Percentiles rank a stretch among this genome's conserved stretches.
These are phyloP conservation scores for Gavialis gangeticus DNA, from an alignment of 2,113 vertebrate genomes.

Conservation along the genomic window DNA sequence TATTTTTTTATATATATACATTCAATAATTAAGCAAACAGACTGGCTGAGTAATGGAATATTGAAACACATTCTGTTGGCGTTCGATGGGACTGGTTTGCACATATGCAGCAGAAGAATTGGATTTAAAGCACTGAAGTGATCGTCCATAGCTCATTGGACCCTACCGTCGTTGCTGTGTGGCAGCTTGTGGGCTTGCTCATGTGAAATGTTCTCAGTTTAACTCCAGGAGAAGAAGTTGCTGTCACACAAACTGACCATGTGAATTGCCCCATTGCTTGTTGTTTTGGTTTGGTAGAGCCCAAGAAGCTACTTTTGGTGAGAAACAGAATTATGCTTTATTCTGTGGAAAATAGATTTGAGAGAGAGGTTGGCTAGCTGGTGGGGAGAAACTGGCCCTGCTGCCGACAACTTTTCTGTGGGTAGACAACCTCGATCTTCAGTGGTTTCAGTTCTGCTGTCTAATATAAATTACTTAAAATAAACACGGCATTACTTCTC, in stretches of 20 bases:
- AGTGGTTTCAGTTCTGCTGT: not conserved
- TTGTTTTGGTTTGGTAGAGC: not conserved
- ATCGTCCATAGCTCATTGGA: too few relatives aligned
- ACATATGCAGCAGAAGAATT: not conserved
- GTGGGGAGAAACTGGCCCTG: not conserved
- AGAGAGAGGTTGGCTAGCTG: not conserved
- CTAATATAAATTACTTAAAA: not conserved
- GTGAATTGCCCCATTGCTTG: not conserved
- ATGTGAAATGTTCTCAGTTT: not conserved
- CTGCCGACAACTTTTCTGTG: not conserved
- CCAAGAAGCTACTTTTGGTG: not conserved
- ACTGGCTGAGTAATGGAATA: not conserved
- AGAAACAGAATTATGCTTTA: not conserved
- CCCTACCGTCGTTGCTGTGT: not conserved
- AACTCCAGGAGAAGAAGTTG: not conserved
- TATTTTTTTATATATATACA: slow-evolving; percentile 8
- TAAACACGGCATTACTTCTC: not conserved
- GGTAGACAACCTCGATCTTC: not conserved
- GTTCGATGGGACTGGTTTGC: not conserved
- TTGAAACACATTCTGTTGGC: not conserved
- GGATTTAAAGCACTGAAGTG: not conserved
- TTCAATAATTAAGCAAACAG: not conserved
- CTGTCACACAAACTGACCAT: not conserved
- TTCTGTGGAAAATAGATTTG: not conserved
- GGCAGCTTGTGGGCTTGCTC: not conserved